Conservation (phyloP, 2,113 vertebrate genomes). For the Strigops habroptila region DNA sequence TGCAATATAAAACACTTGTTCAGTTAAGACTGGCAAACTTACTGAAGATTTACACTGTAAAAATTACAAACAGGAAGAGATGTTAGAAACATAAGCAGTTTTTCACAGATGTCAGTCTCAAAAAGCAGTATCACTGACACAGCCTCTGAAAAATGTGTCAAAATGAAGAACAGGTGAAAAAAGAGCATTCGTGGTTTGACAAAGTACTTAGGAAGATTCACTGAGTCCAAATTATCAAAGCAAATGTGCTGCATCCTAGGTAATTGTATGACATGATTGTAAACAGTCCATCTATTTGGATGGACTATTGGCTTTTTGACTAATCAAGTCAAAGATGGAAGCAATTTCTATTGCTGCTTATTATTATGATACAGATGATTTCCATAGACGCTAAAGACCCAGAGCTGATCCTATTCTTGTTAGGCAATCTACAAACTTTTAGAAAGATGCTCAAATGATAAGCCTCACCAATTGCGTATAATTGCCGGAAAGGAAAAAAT, state of each 20-base stretch:
- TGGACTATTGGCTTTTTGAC: neutral
- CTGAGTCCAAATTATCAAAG: neutral
- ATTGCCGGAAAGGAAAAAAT: neutral
- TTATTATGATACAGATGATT: neutral
- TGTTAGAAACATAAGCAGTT: neutral
- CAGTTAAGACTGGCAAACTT: neutral
- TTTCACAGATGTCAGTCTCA: slow-evolving; percentile 9
- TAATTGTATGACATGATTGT: neutral
- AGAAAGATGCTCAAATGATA: neutral
- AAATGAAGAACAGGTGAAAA: slow-evolving; percentile 13
- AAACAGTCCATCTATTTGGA: neutral
- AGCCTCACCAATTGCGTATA: neutral
- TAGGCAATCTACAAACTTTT: neutral
- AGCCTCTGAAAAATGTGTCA: neutral
- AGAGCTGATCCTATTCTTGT: neutral
- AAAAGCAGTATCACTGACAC: neutral
- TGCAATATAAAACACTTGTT: neutral
- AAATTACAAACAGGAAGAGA: neutral
- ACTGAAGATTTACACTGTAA: neutral
- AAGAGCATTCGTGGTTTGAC: neutral
- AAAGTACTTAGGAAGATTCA: neutral
- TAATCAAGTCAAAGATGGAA: neutral
- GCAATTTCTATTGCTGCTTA: neutral
- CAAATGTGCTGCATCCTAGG: neutral
- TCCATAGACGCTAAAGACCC: neutral